A percentile compares a stretch with the other conserved stretches of the same genome.
Evolutionary conservation across 2,113 vertebrate species (phyloP).

Genomic region (Melospiza georgiana): DNA sequence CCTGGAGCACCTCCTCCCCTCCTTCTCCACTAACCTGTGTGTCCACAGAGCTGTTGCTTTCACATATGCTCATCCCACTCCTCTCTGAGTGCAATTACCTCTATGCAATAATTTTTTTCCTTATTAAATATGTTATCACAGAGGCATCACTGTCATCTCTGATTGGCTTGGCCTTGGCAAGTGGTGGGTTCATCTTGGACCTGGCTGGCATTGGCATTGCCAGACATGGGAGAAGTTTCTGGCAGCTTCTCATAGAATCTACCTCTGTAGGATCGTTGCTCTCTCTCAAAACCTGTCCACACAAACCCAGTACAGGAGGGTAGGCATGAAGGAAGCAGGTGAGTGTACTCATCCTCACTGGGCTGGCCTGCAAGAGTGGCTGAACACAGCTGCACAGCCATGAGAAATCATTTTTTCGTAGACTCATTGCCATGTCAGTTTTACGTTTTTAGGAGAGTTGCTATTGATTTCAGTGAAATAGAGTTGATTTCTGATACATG

Average conservation of each 20-base stretch:
- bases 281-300: background rate
- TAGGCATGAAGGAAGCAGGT: background rate
- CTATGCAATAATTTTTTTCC: background rate
- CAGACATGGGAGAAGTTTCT: background rate
- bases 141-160: background rate
- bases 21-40: background rate
- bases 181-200: background rate
- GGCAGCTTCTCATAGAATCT: background rate
- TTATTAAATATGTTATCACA: background rate
- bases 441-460: background rate
- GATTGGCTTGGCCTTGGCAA: accelerated
- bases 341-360: accelerated
- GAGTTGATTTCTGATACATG: background rate
- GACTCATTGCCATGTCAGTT: background rate
- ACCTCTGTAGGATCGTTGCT: background rate
- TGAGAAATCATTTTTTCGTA: background rate
- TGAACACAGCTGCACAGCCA: background rate
- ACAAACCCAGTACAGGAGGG: background rate
- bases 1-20: background rate
- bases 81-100: background rate
- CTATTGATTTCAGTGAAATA: background rate
- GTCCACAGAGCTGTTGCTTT: background rate
- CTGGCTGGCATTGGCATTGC: background rate
- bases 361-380: background rate
- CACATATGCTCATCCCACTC: background rate